Base-by-base conservation (phyloP, 2,113 vertebrate genomes). In the Oxyura jamaicensis region DNA sequence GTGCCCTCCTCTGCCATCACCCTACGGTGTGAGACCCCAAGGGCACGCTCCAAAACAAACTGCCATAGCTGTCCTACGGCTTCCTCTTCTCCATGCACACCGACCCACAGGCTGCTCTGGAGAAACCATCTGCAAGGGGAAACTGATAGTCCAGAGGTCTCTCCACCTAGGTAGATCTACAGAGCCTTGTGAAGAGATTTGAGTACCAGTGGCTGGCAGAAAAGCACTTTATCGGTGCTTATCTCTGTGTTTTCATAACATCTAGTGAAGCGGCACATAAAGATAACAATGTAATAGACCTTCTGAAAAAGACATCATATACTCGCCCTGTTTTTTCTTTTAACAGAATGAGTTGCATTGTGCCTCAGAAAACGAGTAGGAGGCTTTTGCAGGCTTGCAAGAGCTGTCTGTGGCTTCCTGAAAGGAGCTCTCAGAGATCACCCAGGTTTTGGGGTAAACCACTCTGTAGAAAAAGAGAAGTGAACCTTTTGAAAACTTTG, bases 61-160 rank as follows among this genome's bases (percentile, higher is more conserved):
- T 73, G 29, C 6, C 3, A 0, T 14, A 59, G 59, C 36, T 55
- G n/a, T 42, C n/a, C 28, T 0, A 0, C n/a, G 14, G 31, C 28
- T 53, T 14, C 31, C 13, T n/a, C 46, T 80, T n/a, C 53, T 90
- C 73, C 42, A 8, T 26, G 25, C 52, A 19, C 62, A 63, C 29
- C 41, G 53, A 22, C 11, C 36, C 23, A 41, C 13, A 46, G 79
- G 25, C 55, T 74, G 55, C 31, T 39, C 36, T 50, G 31, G 50
- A 41, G 83, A 41, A 81, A 59, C 15, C 39, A 65, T 19, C 25
- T 2, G 0, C 65, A 50, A 46, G 12, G 48, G 68, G 42, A 11
- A 55, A 31, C 41, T 8, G 33, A 23, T 23, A 46, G 31, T 29
- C 33, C 21, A 17, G 36, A 2, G 2, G 22, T 18, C n/a, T 20